phyloP scores from a whole-genome alignment of 2,888 invertebrate genomes.

The Phyllotreta cruciferae region DNA sequence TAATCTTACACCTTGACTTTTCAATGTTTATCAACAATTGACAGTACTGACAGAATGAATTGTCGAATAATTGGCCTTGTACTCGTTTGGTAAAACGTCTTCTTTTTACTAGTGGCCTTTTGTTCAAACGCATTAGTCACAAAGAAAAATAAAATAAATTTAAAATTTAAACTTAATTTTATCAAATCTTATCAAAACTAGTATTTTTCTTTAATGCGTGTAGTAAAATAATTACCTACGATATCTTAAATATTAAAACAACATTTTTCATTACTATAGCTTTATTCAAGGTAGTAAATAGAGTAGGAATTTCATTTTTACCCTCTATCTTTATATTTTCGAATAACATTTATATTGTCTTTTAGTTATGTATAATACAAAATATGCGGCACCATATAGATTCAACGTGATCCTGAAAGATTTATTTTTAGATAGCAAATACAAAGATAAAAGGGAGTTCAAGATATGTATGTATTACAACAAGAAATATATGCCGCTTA shows the following conservation, averaged over 20 bases:
- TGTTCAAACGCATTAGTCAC: neutral
- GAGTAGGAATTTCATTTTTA: conserved; percentile 5
- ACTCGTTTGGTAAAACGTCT: neutral
- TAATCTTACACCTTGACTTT: too few relatives aligned
- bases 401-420: conserved; percentile 12
- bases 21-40: too few relatives aligned
- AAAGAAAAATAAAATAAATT: too few relatives aligned
- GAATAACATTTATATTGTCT: conserved; percentile 27
- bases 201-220: too few relatives aligned
- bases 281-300: conserved; percentile 25
- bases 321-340: conserved; percentile 1
- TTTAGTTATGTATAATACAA: conserved; percentile 20
- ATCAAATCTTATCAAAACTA: too few relatives aligned
- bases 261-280: conserved; percentile 2
- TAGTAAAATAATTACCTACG: too few relatives aligned
- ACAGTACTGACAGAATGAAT: too few relatives aligned
- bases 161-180: too few relatives aligned
- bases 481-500: too few relatives aligned
- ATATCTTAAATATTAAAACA: too few relatives aligned
- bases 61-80: too few relatives aligned
- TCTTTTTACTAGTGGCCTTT: neutral
- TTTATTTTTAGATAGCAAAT: neutral
- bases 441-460: neutral
- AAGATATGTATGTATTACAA: too few relatives aligned
- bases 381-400: conserved; percentile 23